phyloP scores from a whole-genome alignment of 2,113 vertebrate genomes.

The Maccullochella peelii region DNA sequence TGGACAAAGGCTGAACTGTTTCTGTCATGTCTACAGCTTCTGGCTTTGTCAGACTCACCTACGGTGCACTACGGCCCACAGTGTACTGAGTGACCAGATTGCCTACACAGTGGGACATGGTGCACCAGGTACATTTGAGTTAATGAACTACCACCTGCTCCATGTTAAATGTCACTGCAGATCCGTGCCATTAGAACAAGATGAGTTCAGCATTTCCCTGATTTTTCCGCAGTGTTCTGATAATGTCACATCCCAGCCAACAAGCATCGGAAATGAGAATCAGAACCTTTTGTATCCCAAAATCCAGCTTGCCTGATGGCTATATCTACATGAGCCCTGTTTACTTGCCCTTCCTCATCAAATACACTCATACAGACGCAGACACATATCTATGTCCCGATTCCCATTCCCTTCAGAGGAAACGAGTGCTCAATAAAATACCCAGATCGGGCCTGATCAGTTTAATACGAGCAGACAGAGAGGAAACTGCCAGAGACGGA shows the following conservation, averaged over 20 bases:
- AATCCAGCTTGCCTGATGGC: background rate
- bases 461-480: conserved; percentile 68
- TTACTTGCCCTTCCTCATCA: conserved; percentile 29
- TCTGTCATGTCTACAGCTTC: conserved; percentile 57
- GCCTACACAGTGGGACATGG: conserved; percentile 60
- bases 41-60: conserved; percentile 47
- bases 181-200: conserved; percentile 33
- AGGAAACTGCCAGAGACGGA: conserved; percentile 62
- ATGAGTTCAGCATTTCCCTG: conserved; percentile 40
- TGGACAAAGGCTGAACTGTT: conserved; percentile 46
- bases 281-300: background rate
- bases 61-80: conserved; percentile 30
- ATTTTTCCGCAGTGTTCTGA: background rate
- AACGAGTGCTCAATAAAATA: conserved; percentile 66
- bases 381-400: conserved; percentile 34
- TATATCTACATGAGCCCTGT: conserved; percentile 2
- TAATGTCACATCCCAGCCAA: background rate
- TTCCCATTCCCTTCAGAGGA: conserved; percentile 43
- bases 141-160: conserved; percentile 77
- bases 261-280: conserved; percentile 5
- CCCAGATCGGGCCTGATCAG: conserved; percentile 59
- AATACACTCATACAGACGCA: conserved; percentile 33
- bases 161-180: conserved; percentile 56
- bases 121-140: conserved; percentile 65
- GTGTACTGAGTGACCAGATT: conserved; percentile 64